These are phyloP conservation scores for Circaetus gallicus DNA, from an alignment of 2,113 vertebrate genomes.

Conservation along the genomic window DNA sequence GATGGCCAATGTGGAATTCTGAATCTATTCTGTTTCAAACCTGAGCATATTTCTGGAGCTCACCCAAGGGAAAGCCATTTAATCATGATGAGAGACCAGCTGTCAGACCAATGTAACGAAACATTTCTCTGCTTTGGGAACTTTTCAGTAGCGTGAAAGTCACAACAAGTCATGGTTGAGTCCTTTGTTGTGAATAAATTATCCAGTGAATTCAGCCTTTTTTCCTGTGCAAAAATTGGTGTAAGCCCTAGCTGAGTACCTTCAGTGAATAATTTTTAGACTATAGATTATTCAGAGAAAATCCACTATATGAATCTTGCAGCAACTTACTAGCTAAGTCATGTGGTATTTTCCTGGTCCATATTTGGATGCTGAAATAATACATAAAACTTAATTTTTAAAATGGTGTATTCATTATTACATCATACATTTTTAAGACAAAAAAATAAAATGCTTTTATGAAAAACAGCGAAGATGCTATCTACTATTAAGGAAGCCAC, in stretches of 20 bases:
- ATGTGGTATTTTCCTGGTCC: background rate
- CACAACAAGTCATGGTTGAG: background rate
- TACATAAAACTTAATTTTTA: background rate
- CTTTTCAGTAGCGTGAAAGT: background rate
- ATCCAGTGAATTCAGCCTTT: background rate
- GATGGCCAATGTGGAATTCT: background rate
- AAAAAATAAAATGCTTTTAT: background rate
- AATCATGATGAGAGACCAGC: conserved; percentile 3
- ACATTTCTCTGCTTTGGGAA: background rate
- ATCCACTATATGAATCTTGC: background rate
- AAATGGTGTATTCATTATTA: background rate
- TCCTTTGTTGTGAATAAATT: conserved; percentile 8
- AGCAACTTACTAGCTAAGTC: background rate
- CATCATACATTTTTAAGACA: background rate
- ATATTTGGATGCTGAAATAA: background rate
- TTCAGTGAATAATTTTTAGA: background rate
- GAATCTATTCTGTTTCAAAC: background rate
- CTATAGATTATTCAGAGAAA: background rate
- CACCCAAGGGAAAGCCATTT: conserved; percentile 19
- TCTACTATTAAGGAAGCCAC: background rate
- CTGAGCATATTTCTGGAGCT: conserved; percentile 9
- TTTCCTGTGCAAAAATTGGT: background rate
- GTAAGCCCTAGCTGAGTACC: background rate
- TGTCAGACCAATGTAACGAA: background rate
- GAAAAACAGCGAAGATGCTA: background rate